Evolutionary conservation across 2,797 vertebrate genomes (phyloP), one percentile per base, ranked within the genome.

Genomic region (Rhadinocentrus ornatus): DNA sequence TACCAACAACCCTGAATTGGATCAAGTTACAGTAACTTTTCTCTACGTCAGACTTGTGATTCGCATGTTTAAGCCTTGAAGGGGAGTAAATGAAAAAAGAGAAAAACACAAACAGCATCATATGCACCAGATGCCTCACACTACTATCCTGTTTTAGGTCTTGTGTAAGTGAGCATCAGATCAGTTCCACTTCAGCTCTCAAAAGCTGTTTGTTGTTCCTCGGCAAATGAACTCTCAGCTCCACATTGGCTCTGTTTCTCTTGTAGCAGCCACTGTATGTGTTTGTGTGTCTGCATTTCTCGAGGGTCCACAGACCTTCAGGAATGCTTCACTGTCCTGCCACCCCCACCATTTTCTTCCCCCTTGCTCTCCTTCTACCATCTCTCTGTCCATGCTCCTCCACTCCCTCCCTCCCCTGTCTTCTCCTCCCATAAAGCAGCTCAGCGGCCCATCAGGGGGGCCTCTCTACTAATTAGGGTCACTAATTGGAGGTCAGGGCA

Each of bases 401-500:
- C 74, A 9, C 7, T 18, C 15, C 63, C 65, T 32, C 32, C 64
- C 77, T n/a, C 53, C 65, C 63, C 66, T 66, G 60, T 68, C 75
- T 18, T 41, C 62, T 67, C 74, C 62, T 72, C 80, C 67, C 69
- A 50, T 83, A 78, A 90, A 92, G 88, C 88, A 82, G 88, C 88
- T 95, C 96, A 96, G 96, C 86, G 86, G 93, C 88, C 95, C 92
- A 93, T 93, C 68, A 91, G 94, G 95, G 91, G 93, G 85, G 88
- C 91, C 86, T 78, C 85, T 81, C 69, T 85, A 81, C 91, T 94
- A 95, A 96, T 94, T 94, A 94, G 92, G 91, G 94, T 94, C 94
- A 93, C 96, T 98, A 97, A 99, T 98, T 98, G 96, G 95, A 85
- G 90, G 91, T 86, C 63, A 65, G 88, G 85, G 85, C 84, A 89